A percentile compares a stretch with the other conserved stretches of the same genome.
phyloP scores from a whole-genome alignment of 2,113 vertebrate species.

The Rhinoderma darwinii region DNA sequence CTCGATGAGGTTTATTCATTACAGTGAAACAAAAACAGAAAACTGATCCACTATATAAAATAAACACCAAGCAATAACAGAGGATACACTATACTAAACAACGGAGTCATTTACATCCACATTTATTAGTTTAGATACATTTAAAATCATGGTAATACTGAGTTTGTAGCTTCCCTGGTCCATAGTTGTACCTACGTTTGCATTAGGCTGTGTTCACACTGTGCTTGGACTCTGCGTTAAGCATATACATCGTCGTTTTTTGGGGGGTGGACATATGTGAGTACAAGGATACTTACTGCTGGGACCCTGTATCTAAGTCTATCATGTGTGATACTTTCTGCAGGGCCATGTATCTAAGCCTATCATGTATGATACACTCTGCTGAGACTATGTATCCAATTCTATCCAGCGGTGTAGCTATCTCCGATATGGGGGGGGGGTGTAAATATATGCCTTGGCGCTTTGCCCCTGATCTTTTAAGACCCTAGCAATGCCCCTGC shows the following conservation, averaged over 20 bases:
- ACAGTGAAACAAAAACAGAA: slow-evolving; percentile 51
- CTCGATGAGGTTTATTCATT: slow-evolving; percentile 48
- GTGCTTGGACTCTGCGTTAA: background rate
- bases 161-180: background rate
- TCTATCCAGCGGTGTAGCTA: no score
- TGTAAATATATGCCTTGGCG: no score
- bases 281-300: no score
- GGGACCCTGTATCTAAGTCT: no score
- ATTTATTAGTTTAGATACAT: slow-evolving; percentile 44
- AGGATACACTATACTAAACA: slow-evolving; percentile 47
- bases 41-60: slow-evolving; percentile 36
- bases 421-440: no score
- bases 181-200: background rate
- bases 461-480: no score
- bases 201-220: background rate
- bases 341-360: no score
- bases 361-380: no score
- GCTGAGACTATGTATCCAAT: no score
- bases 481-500: no score
- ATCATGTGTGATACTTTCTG: no score
- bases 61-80: slow-evolving; percentile 42
- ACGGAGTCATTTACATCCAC: slow-evolving; percentile 49
- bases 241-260: background rate
- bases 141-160: slow-evolving; percentile 10
- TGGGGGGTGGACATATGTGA: no score